A percentile compares a stretch with the other conserved stretches of the same genome.
phyloP scores from a whole-genome alignment of 2,888 invertebrate genomes.

The Yponomeuta sedellus region DNA sequence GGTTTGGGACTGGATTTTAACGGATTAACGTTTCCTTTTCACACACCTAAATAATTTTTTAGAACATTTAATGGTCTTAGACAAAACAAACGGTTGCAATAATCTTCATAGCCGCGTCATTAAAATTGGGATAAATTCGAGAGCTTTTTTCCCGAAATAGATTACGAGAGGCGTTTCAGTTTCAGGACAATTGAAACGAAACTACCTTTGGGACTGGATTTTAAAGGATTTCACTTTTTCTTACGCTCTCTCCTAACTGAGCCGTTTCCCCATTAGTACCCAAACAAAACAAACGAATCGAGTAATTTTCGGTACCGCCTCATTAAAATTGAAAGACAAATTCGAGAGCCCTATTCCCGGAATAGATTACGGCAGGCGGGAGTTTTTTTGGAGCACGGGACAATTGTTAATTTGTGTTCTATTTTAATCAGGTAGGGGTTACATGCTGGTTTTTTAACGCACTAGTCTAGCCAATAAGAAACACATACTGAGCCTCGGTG shows the following conservation, averaged over 20 bases:
- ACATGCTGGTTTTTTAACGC: too few species aligned
- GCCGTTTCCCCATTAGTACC: too few species aligned
- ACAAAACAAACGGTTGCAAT: conserved; percentile 38
- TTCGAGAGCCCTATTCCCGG: conserved; percentile 18
- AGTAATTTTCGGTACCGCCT: conserved; percentile 38
- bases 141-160: not conserved
- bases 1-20: too few species aligned
- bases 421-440: not conserved
- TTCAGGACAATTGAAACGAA: not conserved
- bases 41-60: too few species aligned
- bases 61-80: too few species aligned
- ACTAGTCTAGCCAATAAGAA: too few species aligned
- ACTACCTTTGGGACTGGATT: too few species aligned
- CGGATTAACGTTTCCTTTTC: too few species aligned
- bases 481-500: too few species aligned
- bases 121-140: conserved; percentile 36
- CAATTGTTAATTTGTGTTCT: not conserved
- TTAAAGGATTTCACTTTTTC: too few species aligned
- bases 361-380: not conserved
- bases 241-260: too few species aligned
- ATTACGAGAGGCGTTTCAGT: not conserved
- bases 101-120: conserved; percentile 40
- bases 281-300: conserved; percentile 36
- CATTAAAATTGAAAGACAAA: conserved; percentile 42
- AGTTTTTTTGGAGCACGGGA: not conserved